A percentile compares a stretch with the other conserved stretches of the same genome.
These are phyloP conservation scores for Gambusia holbrooki DNA, from an alignment of 2,113 vertebrate species.

Conservation along the genomic window DNA sequence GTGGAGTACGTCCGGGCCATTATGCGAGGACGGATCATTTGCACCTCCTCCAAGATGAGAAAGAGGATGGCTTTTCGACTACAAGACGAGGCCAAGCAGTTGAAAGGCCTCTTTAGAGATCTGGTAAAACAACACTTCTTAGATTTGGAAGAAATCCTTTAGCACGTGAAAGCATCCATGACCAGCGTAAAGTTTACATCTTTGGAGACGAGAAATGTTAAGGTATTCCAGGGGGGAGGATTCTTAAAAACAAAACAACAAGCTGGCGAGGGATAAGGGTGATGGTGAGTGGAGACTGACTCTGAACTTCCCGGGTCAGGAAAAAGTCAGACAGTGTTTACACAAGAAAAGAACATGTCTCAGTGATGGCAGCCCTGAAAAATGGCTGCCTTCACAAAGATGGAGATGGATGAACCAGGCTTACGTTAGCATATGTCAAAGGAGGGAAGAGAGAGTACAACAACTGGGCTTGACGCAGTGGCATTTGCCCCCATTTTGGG, in stretches of 20 bases:
- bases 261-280: conserved; percentile 16
- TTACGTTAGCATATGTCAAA: conserved; percentile 68
- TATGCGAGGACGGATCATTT: conserved; percentile 86
- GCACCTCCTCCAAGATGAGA: conserved; percentile 87
- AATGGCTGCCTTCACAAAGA: conserved; percentile 70
- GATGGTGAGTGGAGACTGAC: conserved; percentile 57
- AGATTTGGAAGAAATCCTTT: neutral
- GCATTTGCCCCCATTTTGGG: conserved; percentile 70
- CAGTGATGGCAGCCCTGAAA: conserved; percentile 50
- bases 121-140: conserved; percentile 74
- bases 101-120: conserved; percentile 88
- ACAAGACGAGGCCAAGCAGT: conserved; percentile 86
- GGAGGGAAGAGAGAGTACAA: conserved; percentile 58
- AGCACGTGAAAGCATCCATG: neutral
- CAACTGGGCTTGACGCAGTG: conserved; percentile 53
- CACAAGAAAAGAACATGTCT: conserved; percentile 44
- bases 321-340: conserved; percentile 72
- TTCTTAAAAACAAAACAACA: conserved; percentile 30
- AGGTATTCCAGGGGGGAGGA: conserved; percentile 41
- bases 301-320: conserved; percentile 61
- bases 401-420: conserved; percentile 71
- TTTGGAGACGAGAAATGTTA: neutral
- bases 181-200: neutral
- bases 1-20: conserved; percentile 88
- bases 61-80: conserved; percentile 86